phyloP scores from a whole-genome alignment of 2,888 invertebrate genomes.

The Acrobeloides nanus region DNA sequence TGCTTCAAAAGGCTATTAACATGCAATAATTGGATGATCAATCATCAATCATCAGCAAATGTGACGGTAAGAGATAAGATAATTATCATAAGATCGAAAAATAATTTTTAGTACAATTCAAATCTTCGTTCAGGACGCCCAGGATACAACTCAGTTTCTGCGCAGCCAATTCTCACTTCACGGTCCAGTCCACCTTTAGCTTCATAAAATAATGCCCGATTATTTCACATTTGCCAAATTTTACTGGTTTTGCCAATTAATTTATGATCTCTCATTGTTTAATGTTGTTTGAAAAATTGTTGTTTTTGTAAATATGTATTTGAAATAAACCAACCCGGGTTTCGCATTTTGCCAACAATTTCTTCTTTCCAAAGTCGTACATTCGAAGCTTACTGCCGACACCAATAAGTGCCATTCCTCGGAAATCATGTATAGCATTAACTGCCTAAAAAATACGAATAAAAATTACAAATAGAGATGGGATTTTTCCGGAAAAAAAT shows the following conservation, averaged over 20 bases:
- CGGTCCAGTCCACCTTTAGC: too few species aligned
- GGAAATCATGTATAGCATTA: conserved; percentile 77
- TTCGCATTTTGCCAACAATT: conserved; percentile 90
- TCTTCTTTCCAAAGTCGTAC: conserved; percentile 93
- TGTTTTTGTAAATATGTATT: conserved; percentile 6
- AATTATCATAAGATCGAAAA: too few species aligned
- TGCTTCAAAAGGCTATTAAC: conserved; percentile 52
- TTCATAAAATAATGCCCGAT: too few species aligned
- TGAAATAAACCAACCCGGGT: conserved; percentile 65
- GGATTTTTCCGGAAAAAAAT: too few species aligned
- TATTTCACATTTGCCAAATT: too few species aligned
- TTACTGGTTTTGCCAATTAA: background rate
- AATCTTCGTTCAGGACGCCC: conserved; percentile 21
- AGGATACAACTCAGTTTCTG: conserved; percentile 18
- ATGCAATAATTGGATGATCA: conserved; percentile 45
- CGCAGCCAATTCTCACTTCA: background rate
- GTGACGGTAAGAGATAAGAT: conserved; percentile 16
- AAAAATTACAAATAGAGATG: conserved; percentile 5
- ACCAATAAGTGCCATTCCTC: conserved; percentile 81
- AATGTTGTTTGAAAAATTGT: background rate
- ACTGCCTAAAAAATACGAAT: conserved; percentile 36
- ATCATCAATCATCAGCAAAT: conserved; percentile 26
- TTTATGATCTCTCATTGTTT: background rate
- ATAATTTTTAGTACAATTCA: conserved; percentile 33
- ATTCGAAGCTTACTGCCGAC: conserved; percentile 83